Evolutionary conservation across 2,797 vertebrate genomes (phyloP), one percentile per base, ranked within the genome.

Genomic region (Sternarchorhynchus goeldii): DNA sequence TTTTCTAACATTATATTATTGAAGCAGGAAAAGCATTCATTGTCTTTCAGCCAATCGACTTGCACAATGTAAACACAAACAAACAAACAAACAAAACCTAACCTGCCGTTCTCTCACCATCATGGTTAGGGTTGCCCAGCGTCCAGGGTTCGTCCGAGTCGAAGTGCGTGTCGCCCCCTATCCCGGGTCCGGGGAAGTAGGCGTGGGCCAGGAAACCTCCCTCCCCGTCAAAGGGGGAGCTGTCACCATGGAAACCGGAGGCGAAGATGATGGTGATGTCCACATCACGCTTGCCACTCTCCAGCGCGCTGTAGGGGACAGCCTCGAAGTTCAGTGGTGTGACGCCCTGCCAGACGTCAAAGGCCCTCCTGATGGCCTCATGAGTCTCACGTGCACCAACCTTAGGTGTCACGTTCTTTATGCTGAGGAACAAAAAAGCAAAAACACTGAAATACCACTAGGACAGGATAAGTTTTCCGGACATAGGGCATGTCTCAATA

Each of bases 231-330:
- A 99, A 99, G 50, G 97, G 97, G 62, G 97, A 99, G 88, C 97
- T 99, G 92, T 99, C 97, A 65, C 97, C 97, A 55, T 99, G 97
- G 90, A 99, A 99, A 88, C 97, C 97, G 36, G 97, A 99, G 76
- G 97, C 97, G 84, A 99, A 99, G 90, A 99, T 98, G 81, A 99
- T 99, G 82, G 96, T 99, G 92, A 99, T 99, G 93, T 99, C 97
- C 86, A 98, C 98, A 1, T 98, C 96, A 10, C 96, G 95, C 86
- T 95, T 96, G 88, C 96, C 96, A 36, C 95, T 97, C 92, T 98
- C 97, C 90, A 99, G 90, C 82, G 96, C 96, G 55, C 93, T 93
- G 87, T 98, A 99, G 53, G 97, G 96, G 87, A 99, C 94, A 81
- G 97, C 98, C 93, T 99, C 97, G 76, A 99, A 99, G 32, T 95